Base-by-base conservation (phyloP, 2,113 vertebrate genomes). In the Periophthalmus modestus region DNA sequence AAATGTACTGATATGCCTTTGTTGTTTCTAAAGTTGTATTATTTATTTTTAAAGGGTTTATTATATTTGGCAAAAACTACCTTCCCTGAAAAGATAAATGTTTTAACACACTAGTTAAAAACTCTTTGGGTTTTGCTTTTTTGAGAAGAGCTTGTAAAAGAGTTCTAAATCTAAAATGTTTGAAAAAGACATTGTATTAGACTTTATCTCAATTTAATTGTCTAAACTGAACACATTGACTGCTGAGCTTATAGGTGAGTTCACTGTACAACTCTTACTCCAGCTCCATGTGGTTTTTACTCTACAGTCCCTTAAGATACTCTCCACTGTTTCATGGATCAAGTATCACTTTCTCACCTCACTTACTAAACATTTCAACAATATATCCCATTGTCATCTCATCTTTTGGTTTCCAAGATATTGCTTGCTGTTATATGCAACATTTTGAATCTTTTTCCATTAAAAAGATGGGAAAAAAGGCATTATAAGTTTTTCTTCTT, bases 281-380 rank as follows among this genome's bases (percentile, higher is more conserved):
- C 59, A 77, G 33, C 67, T 67, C 68, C 36, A 58, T 65, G 21
- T 62, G 57, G 21, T 36, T 79, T 50, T 4, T 7, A 36, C 72
- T 79, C 36, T 48, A 71, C 15, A 5, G 7, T 82, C 79, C 74
- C 80, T 71, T 1, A 2, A 82, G 74, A 71, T 71, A 65, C 55
- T 48, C 62, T 69, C 66, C 23, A 75, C 43, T 55, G 39, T 75
- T 10, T 68, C 71, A 50, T 52, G 19, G 61, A 67, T 73, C 55
- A 46, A 61, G 69, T 34, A 61, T 52, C 24, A 21, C 21, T 55
- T 59, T 19, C 21, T 73, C 39, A 33, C 9, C 58, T 9, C 36
- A 39, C 10, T 66, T 5, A 39, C 33, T 52, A 52, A 52, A 52
- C 48, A 52, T 52, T 23, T 57, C 21, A n/a, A 23, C 21, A 81